phyloP scores from a whole-genome alignment of 2,888 invertebrate species.

The Eudasyphora cyanicolor region DNA sequence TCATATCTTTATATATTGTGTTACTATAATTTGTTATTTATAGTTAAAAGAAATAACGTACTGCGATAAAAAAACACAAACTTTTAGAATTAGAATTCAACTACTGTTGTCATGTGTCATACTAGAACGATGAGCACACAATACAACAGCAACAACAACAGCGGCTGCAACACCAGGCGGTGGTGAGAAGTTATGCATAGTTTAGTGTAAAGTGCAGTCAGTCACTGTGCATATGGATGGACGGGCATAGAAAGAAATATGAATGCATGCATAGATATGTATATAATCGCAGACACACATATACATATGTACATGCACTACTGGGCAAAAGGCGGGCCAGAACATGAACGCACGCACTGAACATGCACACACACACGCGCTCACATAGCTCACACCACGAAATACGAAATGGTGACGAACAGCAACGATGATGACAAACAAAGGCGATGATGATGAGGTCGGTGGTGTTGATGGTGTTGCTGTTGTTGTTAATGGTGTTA shows the following conservation, averaged over 20 bases:
- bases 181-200: conserved; percentile 12
- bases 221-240: background rate
- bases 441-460: conserved; percentile 42
- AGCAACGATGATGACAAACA: conserved; percentile 13
- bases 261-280: conserved; percentile 4
- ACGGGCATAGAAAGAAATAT: background rate
- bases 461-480: conserved; percentile 34
- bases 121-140: background rate
- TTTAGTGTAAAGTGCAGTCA: conserved; percentile 14
- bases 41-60: background rate
- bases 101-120: conserved; percentile 23
- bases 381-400: background rate
- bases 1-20: background rate
- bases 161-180: background rate
- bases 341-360: too few relatives aligned
- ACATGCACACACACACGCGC: background rate
- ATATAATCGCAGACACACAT: conserved; percentile 17
- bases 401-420: background rate
- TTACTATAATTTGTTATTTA: conserved; percentile 22
- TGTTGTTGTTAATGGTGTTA: conserved; percentile 31
- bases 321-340: background rate
- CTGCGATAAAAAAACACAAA: background rate
- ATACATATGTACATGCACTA: conserved; percentile 35
- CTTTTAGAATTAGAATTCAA: conserved; percentile 21
- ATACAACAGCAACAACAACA: background rate